A percentile compares a stretch with the other conserved stretches of the same genome.
Conservation (phyloP, 2,888 invertebrate genomes). For the Aleiodes alternator region DNA sequence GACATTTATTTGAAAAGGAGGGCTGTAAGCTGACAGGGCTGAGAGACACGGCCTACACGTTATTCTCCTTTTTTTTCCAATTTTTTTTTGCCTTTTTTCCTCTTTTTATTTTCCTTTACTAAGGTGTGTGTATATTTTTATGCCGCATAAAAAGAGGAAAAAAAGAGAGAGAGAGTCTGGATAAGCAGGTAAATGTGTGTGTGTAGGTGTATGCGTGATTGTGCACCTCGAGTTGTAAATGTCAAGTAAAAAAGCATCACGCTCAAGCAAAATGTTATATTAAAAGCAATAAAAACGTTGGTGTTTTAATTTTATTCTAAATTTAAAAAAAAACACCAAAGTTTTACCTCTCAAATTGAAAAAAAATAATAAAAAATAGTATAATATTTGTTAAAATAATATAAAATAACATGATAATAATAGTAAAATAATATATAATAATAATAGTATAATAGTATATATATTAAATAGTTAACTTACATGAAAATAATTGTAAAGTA, state of each 20-base stretch:
- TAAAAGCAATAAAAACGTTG: no score
- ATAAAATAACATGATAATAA: neutral
- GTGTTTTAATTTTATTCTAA: neutral
- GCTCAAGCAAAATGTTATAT: no score
- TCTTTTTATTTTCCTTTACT: neutral
- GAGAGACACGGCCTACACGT: neutral
- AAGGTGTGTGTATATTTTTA: no score
- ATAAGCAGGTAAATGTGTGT: neutral
- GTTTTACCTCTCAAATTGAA: no score
- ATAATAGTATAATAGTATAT: neutral
- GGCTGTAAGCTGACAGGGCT: neutral
- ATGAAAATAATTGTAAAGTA: conserved; percentile 73
- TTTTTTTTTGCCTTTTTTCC: neutral
- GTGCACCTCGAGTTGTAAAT: no score
- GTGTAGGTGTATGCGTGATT: no score
- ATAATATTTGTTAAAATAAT: no score
- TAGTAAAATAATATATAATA: neutral
- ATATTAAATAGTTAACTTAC: conserved; percentile 63
- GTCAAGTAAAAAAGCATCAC: neutral
- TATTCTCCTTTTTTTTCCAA: neutral
- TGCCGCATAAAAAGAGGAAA: neutral
- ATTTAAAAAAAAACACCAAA: neutral
- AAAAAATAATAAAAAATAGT: no score
- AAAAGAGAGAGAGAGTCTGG: neutral
- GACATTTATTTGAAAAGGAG: conserved; percentile 15